Percentiles rank a stretch among this genome's conserved stretches.
These are phyloP conservation scores for Melipona beecheii DNA, from an alignment of 2,888 invertebrate genomes.

Conservation along the genomic window DNA sequence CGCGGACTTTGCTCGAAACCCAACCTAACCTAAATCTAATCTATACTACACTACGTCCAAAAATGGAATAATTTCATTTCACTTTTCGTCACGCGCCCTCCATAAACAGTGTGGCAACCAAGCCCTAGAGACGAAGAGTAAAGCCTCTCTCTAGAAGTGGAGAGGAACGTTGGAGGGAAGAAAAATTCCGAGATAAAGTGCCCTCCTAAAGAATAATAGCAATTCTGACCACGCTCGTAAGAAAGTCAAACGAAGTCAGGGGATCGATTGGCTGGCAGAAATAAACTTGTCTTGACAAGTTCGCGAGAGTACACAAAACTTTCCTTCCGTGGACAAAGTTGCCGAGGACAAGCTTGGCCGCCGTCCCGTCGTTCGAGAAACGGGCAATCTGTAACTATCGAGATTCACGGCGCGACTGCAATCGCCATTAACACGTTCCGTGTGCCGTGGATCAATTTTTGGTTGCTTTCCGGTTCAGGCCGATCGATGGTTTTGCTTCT, in stretches of 20 bases:
- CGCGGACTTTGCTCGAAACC: no score
- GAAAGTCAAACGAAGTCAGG: conserved; percentile 27
- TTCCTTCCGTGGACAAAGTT: conserved; percentile 42
- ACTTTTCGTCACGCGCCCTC: neutral
- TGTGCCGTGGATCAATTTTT: no score
- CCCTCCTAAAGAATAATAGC: neutral
- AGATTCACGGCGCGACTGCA: conserved; percentile 38
- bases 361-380: conserved; percentile 36
- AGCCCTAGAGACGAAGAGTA: neutral
- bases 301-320: conserved; percentile 55
- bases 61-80: no score
- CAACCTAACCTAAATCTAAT: no score
- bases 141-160: no score
- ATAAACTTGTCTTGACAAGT: conserved; percentile 58
- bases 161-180: no score
- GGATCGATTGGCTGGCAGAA: conserved; percentile 53
- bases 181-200: neutral
- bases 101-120: neutral
- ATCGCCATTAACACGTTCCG: conserved; percentile 4
- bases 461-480: no score
- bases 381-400: conserved; percentile 29
- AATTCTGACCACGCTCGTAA: neutral
- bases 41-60: no score
- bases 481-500: no score
- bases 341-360: conserved; percentile 26